A percentile compares a stretch with the other conserved stretches of the same genome.
phyloP scores from a whole-genome alignment of 2,113 vertebrate genomes.

The Dermatemys mawii region DNA sequence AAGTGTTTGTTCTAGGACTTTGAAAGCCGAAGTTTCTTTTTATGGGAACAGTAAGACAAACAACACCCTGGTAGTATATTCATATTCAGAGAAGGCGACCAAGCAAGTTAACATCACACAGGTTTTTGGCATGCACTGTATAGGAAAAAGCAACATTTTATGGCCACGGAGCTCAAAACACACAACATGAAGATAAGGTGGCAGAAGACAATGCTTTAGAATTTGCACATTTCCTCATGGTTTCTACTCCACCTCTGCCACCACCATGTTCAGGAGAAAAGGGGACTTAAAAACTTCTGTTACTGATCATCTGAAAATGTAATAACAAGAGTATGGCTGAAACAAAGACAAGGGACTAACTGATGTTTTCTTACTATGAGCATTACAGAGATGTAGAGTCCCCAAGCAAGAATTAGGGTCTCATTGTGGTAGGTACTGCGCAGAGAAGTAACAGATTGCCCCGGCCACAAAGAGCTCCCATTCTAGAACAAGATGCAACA shows the following conservation, averaged over 20 bases:
- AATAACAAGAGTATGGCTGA: background rate
- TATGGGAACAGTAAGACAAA: slow-evolving; percentile 45
- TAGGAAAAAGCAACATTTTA: background rate
- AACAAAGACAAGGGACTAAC: background rate
- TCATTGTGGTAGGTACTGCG: background rate
- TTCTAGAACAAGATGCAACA: background rate
- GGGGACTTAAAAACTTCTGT: background rate
- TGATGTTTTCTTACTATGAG: background rate
- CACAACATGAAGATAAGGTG: background rate
- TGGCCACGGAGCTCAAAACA: background rate
- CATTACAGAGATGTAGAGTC: background rate
- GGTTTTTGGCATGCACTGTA: background rate
- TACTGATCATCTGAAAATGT: background rate
- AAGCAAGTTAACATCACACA: background rate
- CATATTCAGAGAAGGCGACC: background rate
- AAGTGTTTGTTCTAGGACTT: slow-evolving; percentile 55
- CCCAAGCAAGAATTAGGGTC: background rate
- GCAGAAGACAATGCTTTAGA: background rate
- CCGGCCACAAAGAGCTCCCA: background rate
- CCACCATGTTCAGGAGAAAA: background rate
- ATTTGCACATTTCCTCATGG: background rate
- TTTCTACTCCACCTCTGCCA: background rate
- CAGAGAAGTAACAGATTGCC: background rate
- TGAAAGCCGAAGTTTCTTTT: slow-evolving; percentile 55
- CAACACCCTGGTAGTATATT: slow-evolving; percentile 50